Percentiles rank a stretch among this genome's conserved stretches.
Evolutionary conservation across 2,797 vertebrate genomes (phyloP).

Genomic region (Trachurus trachurus): DNA sequence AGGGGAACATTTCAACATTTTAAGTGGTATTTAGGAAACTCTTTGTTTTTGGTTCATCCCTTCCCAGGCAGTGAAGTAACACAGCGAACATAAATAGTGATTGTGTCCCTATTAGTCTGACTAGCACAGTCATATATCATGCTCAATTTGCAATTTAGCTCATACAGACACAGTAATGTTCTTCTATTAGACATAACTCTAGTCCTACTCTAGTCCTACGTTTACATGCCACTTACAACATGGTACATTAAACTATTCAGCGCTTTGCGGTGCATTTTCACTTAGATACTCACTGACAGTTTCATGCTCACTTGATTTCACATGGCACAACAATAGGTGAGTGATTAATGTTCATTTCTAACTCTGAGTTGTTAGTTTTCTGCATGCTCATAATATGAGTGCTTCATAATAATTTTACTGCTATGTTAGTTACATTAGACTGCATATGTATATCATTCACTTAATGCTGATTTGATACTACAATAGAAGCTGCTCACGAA

Average conservation of each 20-base stretch:
- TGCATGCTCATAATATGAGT: not conserved
- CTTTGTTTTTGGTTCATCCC: not conserved
- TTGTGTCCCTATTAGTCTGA: not conserved
- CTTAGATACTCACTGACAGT: not conserved
- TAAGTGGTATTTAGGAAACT: not conserved
- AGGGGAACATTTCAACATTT: too few relatives aligned
- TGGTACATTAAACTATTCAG: not conserved
- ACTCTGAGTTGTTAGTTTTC: not conserved
- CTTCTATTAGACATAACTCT: not conserved
- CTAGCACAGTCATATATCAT: not conserved
- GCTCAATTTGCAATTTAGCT: not conserved
- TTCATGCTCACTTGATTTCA: conserved; percentile 7
- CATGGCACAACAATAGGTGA: not conserved
- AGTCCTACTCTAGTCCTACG: not conserved
- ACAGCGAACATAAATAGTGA: not conserved
- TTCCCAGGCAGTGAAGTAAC: not conserved
- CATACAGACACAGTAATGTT: not conserved
- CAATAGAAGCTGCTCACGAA: conserved; percentile 10
- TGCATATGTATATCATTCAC: not conserved
- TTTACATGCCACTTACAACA: conserved; percentile 2
- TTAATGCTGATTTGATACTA: conserved; percentile 2
- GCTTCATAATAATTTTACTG: not conserved
- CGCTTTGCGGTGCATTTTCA: not conserved
- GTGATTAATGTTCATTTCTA: not conserved
- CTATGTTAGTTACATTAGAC: not conserved